Percentiles rank a stretch among this genome's conserved stretches.
Evolutionary conservation across 1,140 invertebrate genomes (phyloP).

Genomic region (Pantala flavescens): DNA sequence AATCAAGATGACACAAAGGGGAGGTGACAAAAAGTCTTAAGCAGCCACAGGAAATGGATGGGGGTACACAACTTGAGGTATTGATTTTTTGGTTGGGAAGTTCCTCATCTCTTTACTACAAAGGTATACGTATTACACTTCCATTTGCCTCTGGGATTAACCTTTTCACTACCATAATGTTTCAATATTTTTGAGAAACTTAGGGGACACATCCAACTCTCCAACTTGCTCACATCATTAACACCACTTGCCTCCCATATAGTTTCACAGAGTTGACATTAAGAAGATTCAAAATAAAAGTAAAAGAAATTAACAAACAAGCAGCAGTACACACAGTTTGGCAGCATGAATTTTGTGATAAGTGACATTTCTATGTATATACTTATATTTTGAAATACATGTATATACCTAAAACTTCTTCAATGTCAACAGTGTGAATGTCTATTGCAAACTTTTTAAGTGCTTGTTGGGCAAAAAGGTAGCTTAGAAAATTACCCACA

Average conservation of each 20-base stretch:
- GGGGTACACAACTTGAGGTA: neutral
- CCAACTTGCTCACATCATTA: constrained; percentile 1
- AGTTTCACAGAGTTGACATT: constrained; percentile 6
- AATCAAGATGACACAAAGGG: neutral
- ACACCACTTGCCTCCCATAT: neutral
- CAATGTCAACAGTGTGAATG: neutral
- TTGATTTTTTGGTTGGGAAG: neutral
- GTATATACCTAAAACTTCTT: neutral
- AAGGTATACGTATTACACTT: constrained; percentile 10
- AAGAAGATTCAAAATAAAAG: neutral
- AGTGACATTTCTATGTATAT: neutral
- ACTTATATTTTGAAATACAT: neutral
- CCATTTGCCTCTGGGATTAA: neutral
- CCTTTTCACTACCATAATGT: neutral
- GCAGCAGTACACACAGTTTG: neutral
- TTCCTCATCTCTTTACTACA: constrained; percentile 9
- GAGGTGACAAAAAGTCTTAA: neutral
- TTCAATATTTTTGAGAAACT: neutral
- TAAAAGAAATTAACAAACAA: neutral
- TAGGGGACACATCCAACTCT: constrained; percentile 7
- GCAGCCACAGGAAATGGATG: neutral
- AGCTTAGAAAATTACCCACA: neutral
- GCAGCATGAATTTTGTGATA: neutral
- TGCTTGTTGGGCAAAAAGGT: neutral
- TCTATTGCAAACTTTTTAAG: neutral